phyloP scores from a whole-genome alignment of 2,113 vertebrate genomes.

The Axis porcinus region DNA sequence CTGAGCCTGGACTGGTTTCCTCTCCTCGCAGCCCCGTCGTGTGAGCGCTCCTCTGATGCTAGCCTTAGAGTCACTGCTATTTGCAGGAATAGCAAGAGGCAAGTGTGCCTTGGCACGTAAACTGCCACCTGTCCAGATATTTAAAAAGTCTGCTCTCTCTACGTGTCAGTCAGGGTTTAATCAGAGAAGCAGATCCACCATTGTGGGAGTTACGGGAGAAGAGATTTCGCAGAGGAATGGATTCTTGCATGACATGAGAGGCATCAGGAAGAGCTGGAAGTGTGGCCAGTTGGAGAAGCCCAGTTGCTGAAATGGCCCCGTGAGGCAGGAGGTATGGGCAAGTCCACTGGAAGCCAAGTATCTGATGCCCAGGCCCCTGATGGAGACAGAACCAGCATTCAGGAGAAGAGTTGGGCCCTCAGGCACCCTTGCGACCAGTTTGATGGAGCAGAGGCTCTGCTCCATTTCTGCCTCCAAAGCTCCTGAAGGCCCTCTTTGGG shows the following conservation, averaged over 20 bases:
- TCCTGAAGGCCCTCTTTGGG: background rate
- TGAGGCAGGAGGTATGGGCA: background rate
- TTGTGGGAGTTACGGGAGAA: background rate
- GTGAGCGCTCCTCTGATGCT: background rate
- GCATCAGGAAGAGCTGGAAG: background rate
- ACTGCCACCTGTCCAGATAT: background rate
- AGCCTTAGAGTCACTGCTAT: background rate
- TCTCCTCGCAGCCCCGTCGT: fast-evolving
- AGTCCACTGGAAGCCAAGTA: background rate
- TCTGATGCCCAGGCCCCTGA: background rate
- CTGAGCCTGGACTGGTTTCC: background rate
- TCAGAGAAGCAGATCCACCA: background rate
- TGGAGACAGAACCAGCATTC: background rate
- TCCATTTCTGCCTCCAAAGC: background rate
- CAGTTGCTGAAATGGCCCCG: background rate
- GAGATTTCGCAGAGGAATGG: background rate
- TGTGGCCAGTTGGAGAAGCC: background rate
- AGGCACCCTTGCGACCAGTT: background rate
- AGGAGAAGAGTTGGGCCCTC: background rate
- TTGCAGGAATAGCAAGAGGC: background rate
- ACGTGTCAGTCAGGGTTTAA: background rate
- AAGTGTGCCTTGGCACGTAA: background rate
- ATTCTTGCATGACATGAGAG: background rate
- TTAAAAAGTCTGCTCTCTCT: background rate
- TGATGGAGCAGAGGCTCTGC: background rate